Evolutionary conservation across 2,113 vertebrate genomes (phyloP).

Genomic region (Aplodontia rufa): DNA sequence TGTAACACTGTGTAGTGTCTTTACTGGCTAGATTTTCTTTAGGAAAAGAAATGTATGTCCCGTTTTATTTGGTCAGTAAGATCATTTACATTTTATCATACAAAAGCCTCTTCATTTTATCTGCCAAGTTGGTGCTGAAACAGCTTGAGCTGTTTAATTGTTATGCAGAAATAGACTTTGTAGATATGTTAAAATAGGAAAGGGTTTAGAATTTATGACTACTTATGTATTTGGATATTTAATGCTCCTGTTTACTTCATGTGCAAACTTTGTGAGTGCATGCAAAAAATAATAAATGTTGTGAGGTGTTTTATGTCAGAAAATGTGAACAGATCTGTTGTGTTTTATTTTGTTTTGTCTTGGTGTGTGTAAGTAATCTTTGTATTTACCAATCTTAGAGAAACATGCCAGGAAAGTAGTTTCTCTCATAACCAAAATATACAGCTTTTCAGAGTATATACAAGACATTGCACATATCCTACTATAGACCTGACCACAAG

Average conservation of each 20-base stretch:
- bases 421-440: too few relatives aligned
- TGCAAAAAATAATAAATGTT: background rate
- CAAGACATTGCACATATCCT: too few relatives aligned
- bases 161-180: conserved; percentile 49
- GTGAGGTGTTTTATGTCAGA: conserved; percentile 9
- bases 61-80: conserved; percentile 21
- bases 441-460: too few relatives aligned
- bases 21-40: background rate
- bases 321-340: background rate
- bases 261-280: background rate
- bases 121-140: conserved; percentile 46
- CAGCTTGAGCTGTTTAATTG: conserved; percentile 47
- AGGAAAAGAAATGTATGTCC: conserved; percentile 26
- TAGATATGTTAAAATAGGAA: background rate
- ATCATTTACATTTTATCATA: conserved; percentile 59
- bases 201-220: conserved; percentile 39
- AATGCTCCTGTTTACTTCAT: conserved; percentile 27
- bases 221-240: conserved; percentile 41
- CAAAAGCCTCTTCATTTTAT: background rate
- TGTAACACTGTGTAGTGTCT: background rate
- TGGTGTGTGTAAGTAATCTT: too few relatives aligned
- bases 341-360: too few relatives aligned
- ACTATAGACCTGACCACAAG: too few relatives aligned
- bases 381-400: too few relatives aligned
- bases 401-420: too few relatives aligned